phyloP scores from a whole-genome alignment of 2,797 vertebrate species.

The Enoplosus armatus region DNA sequence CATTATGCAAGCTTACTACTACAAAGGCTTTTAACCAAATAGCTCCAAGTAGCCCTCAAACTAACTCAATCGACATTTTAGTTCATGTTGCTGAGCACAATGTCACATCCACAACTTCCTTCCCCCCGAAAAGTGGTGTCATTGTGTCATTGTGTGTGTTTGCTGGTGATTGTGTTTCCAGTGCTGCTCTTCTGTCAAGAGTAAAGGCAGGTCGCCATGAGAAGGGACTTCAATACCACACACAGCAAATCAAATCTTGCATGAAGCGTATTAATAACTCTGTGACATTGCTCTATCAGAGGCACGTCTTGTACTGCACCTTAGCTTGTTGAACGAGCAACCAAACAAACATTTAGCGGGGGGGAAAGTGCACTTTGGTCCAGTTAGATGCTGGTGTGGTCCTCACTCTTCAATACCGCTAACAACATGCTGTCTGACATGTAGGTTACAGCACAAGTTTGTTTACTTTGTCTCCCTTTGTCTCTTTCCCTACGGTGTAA shows the following conservation, averaged over 20 bases:
- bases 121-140: background rate
- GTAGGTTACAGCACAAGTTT: background rate
- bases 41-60: background rate
- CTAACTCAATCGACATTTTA: background rate
- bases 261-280: too few species aligned
- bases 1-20: background rate
- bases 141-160: conserved; percentile 6
- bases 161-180: conserved; percentile 11
- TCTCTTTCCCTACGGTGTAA: too few species aligned
- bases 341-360: background rate
- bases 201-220: conserved; percentile 8
- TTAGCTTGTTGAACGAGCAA: background rate
- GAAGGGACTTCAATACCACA: background rate
- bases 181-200: background rate
- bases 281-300: too few species aligned
- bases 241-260: too few species aligned
- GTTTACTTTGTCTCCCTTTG: background rate
- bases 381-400: background rate
- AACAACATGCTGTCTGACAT: background rate
- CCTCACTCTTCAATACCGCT: background rate
- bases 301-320: background rate
- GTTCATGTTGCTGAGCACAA: background rate
- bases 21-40: background rate
- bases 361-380: too few species aligned
- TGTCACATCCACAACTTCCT: background rate